These are phyloP conservation scores for Orestias chungarensis DNA, from an alignment of 2,797 vertebrate genomes.

Conservation along the genomic window DNA sequence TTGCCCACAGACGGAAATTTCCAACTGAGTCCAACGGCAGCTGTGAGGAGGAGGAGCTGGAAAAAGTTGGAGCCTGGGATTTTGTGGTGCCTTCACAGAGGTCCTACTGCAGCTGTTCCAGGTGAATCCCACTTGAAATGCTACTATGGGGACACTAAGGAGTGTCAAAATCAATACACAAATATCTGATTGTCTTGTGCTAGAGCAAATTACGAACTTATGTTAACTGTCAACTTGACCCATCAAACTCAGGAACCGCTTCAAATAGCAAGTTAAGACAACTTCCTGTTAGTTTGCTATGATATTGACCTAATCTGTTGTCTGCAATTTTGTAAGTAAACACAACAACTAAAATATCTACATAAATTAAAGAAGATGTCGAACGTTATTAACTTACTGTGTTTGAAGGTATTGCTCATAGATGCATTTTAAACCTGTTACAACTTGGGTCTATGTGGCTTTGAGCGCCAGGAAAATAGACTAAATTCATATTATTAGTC, in stretches of 20 bases:
- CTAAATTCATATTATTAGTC: conserved; percentile 47
- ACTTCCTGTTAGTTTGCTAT: too few species aligned
- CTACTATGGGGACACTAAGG: too few species aligned
- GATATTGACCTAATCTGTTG: too few species aligned
- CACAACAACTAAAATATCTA: too few species aligned
- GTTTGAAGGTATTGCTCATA: conserved; percentile 15
- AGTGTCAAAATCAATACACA: too few species aligned
- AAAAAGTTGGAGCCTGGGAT: conserved; percentile 91
- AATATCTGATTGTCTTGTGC: too few species aligned
- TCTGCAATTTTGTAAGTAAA: too few species aligned
- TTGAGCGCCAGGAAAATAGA: conserved; percentile 17
- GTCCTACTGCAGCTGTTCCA: conserved; percentile 93
- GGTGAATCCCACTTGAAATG: conserved; percentile 79
- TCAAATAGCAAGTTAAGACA: too few species aligned
- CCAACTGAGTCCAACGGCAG: conserved; percentile 88
- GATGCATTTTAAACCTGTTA: conserved; percentile 31
- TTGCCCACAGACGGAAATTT: conserved; percentile 87
- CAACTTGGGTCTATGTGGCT: conserved; percentile 19
- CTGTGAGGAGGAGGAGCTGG: conserved; percentile 86
- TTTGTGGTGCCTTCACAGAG: conserved; percentile 93
- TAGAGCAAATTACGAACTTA: too few species aligned
- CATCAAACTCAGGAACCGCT: too few species aligned
- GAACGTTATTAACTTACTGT: background rate
- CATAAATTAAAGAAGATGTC: too few species aligned
- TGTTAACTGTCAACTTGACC: too few species aligned